Base-by-base conservation (phyloP, 1,140 invertebrate species). In the Bombyx mandarina region DNA sequence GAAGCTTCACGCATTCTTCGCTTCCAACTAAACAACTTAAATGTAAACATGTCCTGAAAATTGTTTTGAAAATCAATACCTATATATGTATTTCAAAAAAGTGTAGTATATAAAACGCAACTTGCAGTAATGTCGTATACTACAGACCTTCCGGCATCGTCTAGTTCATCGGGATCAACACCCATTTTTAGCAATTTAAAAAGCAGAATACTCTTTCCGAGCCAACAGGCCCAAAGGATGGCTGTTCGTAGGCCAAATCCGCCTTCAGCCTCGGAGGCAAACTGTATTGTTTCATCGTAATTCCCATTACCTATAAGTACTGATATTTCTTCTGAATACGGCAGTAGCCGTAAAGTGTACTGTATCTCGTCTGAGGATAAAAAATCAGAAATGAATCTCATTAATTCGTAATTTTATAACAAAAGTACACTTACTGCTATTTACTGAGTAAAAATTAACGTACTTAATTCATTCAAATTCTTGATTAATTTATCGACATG, bases 21-120 rank as follows among this genome's bases (percentile, higher is more conserved):
- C 90, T 91, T 1, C 92, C 92, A n/a, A 89, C 89, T 66, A 90
- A 89, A 53, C 93, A 92, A 45, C 95, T 94, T 63, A 96, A 89
- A 78, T 97, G 96, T 12, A 97, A 75, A 8, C 93, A 90, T 5
- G 93, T 93, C 77, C 93, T 93, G 61, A 43, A 86, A 51, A 58
- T 1, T 71, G 64, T 8, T 68, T 60, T 22, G 76, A 61, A 43
- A 26, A 35, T 8, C 42, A 12, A 52, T 45, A 51, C 52, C 18
- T 46, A 45, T 43, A 49, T n/a, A 35, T 1, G 2, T 35, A 35
- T 35, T 5, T 3, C 4, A 35, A 3, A 1, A 35, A 35, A 35
- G 26, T 35, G 26, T 35, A 35, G 4, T 35, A 35, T 35, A 35
- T 35, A 35, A 35, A 35, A 35, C 26, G 26, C 4, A 35, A 35